Evolutionary conservation across 35 echinoderm and acorn worm species (phyloP).

Genomic region (Apostichopus parvimensis): DNA sequence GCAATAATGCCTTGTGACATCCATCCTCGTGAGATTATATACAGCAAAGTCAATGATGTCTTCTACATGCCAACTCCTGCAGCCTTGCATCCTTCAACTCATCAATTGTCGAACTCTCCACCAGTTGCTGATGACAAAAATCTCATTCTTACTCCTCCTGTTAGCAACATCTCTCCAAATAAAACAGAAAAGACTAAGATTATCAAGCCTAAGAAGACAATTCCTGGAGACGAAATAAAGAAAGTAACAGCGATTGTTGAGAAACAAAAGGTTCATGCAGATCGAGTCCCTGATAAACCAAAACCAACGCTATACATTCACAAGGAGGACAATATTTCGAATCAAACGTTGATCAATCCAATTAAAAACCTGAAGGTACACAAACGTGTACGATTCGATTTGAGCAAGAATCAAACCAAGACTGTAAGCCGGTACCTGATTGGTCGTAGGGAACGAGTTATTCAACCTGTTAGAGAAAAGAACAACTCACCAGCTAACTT

Average conservation of each 20-base stretch:
- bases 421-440: neutral
- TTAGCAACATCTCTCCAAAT: neutral
- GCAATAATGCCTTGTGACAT: neutral
- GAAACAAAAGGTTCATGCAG: no score
- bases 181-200: neutral
- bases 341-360: neutral
- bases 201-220: neutral
- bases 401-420: slow-evolving; percentile 3
- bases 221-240: no score
- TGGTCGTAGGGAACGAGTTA: neutral
- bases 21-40: neutral
- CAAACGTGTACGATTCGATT: neutral
- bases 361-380: neutral
- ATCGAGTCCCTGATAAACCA: neutral
- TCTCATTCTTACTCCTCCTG: neutral
- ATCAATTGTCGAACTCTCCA: neutral
- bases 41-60: neutral
- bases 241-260: no score
- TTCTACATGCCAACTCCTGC: neutral
- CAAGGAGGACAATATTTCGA: neutral
- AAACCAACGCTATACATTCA: neutral
- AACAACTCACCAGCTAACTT: neutral
- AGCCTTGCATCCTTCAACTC: neutral
- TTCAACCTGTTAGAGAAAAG: neutral
- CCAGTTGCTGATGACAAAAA: neutral